Evolutionary conservation across 2,113 vertebrate genomes (phyloP).

Genomic region (Circaetus cinerascens): DNA sequence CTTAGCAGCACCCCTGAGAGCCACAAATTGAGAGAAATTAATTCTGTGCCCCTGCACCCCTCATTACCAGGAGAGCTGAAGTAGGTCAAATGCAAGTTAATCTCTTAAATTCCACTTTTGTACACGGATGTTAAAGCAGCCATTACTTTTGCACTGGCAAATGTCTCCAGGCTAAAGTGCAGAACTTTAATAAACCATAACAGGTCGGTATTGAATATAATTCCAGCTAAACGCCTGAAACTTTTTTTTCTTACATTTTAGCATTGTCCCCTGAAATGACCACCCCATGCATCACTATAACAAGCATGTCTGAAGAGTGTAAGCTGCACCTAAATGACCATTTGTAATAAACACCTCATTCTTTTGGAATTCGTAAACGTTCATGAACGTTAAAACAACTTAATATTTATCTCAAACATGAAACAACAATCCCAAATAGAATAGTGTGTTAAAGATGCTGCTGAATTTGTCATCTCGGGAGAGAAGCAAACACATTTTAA

Average conservation of each 20-base stretch:
- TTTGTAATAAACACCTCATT: neutral
- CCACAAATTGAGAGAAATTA: constrained; percentile 86
- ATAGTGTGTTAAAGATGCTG: neutral
- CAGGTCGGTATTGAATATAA: constrained; percentile 44
- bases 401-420: neutral
- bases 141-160: constrained; percentile 64
- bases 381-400: neutral
- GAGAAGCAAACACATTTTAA: neutral
- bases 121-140: constrained; percentile 71
- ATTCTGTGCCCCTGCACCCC: constrained; percentile 81
- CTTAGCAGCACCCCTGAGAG: constrained; percentile 81
- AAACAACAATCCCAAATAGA: neutral
- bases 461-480: neutral
- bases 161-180: constrained; percentile 65
- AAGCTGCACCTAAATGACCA: neutral
- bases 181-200: constrained; percentile 69
- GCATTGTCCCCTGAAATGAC: neutral
- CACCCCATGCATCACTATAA: neutral
- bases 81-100: constrained; percentile 86
- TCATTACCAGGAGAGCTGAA: constrained; percentile 82
- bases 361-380: neutral
- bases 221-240: constrained; percentile 38
- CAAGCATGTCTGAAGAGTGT: neutral
- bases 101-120: constrained; percentile 83
- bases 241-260: neutral